Evolutionary conservation across 2,797 vertebrate genomes (phyloP), one percentile per base, ranked within the genome.

Genomic region (Chromobotia macracanthus): DNA sequence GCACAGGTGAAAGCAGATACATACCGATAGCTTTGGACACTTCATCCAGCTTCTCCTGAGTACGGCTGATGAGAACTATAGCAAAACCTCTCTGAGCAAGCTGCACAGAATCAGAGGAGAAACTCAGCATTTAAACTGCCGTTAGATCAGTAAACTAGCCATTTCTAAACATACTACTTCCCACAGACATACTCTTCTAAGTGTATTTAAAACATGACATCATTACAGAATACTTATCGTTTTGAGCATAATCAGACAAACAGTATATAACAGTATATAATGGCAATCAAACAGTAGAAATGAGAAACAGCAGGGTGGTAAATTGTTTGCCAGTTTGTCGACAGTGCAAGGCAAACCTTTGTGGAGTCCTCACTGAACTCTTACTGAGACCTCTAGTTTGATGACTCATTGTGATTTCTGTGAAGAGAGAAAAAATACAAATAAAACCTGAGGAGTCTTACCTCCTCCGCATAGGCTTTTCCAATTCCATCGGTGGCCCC

Each of bases 401-500:
- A 87, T 86, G 86, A 89, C 48, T 84, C 87, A 89, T 75, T 74
- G 80, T 75, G 83, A 82, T 84, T 86, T 82, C 78, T 16, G 48
- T 46, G 83, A 77, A 65, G 79, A 35, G 66, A 3, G 11, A 53
- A 67, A 70, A 58, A 50, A 53, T 0, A 70, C 38, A 81, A 50
- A 77, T 21, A 78, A 72, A 83, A 81, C 72, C 55, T 73, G 23
- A 48, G 81, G 85, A 86, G 35, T 80, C 93, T 89, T 92, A 99
- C 97, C 95, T 98, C 93, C 89, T 96, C 94, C 19, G 94, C 95
- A 77, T 99, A 99, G 66, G 96, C 95, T 91, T 97, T 98, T 83
- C 97, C 97, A 78, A 99, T 99, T 83, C 97, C 97, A 88, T 99
- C 97, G 63, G 97, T 99, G 88, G 95, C 91, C 89, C 97, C 97